phyloP scores from a whole-genome alignment of 2,888 invertebrate genomes.

The Rhopalosiphum nymphaeae region DNA sequence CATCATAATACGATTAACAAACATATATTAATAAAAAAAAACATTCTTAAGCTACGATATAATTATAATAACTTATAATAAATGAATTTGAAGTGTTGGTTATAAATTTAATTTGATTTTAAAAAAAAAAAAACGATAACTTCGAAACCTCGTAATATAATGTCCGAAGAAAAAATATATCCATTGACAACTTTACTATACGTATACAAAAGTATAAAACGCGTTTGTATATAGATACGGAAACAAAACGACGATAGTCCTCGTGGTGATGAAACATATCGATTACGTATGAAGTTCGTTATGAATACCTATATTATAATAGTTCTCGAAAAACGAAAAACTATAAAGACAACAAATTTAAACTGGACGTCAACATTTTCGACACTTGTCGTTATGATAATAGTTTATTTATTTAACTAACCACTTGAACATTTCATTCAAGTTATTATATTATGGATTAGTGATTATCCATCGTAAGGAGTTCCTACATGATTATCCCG shows the following conservation, averaged over 20 bases:
- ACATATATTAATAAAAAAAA: background rate
- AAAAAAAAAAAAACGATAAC: background rate
- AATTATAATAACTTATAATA: background rate
- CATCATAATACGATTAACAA: background rate
- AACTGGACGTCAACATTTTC: background rate
- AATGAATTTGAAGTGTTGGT: background rate
- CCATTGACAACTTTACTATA: background rate
- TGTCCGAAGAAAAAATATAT: background rate
- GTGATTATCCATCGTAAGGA: background rate
- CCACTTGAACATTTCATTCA: slow-evolving; percentile 14
- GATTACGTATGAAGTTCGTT: background rate
- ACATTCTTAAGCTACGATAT: background rate
- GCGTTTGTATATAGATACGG: background rate
- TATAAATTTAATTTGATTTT: background rate
- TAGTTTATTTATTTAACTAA: background rate
- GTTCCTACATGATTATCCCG: background rate
- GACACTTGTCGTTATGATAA: background rate
- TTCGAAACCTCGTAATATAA: background rate
- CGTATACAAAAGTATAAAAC: background rate
- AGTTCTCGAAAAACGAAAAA: background rate
- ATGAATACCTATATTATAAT: background rate
- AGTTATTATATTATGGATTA: background rate
- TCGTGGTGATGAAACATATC: background rate
- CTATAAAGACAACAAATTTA: background rate
- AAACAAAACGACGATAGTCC: background rate